These are phyloP conservation scores for Drosophila insularis DNA, from an alignment of 1,140 invertebrate genomes.

Conservation along the genomic window DNA sequence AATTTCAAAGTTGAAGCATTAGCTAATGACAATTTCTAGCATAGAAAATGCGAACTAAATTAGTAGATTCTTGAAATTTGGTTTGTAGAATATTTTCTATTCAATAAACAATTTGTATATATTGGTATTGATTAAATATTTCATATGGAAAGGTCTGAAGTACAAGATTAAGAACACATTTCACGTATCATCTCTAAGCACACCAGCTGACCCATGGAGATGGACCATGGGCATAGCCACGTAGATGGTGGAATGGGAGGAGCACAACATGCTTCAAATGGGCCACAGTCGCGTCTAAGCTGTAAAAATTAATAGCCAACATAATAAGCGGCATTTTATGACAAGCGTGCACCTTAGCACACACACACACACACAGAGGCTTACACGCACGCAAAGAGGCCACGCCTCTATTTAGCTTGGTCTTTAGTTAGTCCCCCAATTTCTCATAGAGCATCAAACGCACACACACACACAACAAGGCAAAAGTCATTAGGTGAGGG, in stretches of 20 bases:
- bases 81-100: too few species aligned
- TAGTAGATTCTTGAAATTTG: too few species aligned
- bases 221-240: conserved; percentile 36
- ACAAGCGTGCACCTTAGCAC: conserved; percentile 73
- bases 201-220: conserved; percentile 7
- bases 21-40: too few species aligned
- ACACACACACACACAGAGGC: conserved; percentile 20
- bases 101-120: too few species aligned
- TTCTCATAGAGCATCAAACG: conserved; percentile 47
- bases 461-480: conserved; percentile 28
- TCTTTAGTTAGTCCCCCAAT: conserved; percentile 31
- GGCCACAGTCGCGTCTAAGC: conserved; percentile 58
- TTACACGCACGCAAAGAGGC: conserved; percentile 25
- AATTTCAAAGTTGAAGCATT: too few species aligned
- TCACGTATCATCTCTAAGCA: conserved; percentile 7
- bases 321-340: conserved; percentile 81
- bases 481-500: conserved; percentile 73
- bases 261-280: conserved; percentile 7
- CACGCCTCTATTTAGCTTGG: conserved; percentile 38
- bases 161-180: background rate
- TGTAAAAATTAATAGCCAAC: conserved; percentile 80
- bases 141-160: too few species aligned
- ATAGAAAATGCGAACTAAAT: too few species aligned
- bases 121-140: too few species aligned
- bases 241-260: background rate